Conservation (phyloP, 2,888 invertebrate genomes). For the Dioctria rufipes region DNA sequence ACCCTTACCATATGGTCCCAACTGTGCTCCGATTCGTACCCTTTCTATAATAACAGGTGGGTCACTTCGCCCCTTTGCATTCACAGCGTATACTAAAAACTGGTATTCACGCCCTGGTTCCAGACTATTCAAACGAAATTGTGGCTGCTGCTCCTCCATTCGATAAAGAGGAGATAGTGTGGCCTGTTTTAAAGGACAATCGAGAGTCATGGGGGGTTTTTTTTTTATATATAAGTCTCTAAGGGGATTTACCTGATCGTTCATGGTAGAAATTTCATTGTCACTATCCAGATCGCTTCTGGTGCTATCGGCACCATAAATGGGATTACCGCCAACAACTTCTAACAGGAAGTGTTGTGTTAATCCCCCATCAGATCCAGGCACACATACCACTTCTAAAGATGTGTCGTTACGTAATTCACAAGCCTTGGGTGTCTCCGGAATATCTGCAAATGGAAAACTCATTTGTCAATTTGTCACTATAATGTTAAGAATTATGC, state of each 20-base stretch:
- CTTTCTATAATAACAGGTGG: slow-evolving; percentile 80
- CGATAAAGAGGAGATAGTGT: slow-evolving; percentile 76
- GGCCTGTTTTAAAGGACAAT: slow-evolving; percentile 66
- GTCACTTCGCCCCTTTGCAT: slow-evolving; percentile 83
- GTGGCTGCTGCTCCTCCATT: slow-evolving; percentile 78
- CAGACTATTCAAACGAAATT: slow-evolving; percentile 81
- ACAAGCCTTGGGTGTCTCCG: slow-evolving; percentile 84
- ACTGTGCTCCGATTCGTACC: slow-evolving; percentile 70
- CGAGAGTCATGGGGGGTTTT: not conserved
- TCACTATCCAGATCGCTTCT: slow-evolving; percentile 69
- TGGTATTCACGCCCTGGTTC: slow-evolving; percentile 85
- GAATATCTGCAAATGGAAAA: slow-evolving; percentile 75
- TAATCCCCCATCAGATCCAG: slow-evolving; percentile 86
- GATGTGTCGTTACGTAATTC: slow-evolving; percentile 79
- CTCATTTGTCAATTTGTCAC: slow-evolving; percentile 42
- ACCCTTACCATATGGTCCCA: slow-evolving; percentile 70
- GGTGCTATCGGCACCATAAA: slow-evolving; percentile 72
- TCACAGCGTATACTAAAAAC: slow-evolving; percentile 85
- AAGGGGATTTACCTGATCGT: slow-evolving; percentile 75
- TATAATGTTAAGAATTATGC: not conserved
- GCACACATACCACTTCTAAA: slow-evolving; percentile 81
- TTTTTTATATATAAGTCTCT: not conserved
- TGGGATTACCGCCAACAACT: slow-evolving; percentile 77
- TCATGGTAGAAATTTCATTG: slow-evolving; percentile 78
- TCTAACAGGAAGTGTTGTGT: slow-evolving; percentile 87